Base-by-base conservation (phyloP, 2,113 vertebrate genomes). In the Arenaria interpres region DNA sequence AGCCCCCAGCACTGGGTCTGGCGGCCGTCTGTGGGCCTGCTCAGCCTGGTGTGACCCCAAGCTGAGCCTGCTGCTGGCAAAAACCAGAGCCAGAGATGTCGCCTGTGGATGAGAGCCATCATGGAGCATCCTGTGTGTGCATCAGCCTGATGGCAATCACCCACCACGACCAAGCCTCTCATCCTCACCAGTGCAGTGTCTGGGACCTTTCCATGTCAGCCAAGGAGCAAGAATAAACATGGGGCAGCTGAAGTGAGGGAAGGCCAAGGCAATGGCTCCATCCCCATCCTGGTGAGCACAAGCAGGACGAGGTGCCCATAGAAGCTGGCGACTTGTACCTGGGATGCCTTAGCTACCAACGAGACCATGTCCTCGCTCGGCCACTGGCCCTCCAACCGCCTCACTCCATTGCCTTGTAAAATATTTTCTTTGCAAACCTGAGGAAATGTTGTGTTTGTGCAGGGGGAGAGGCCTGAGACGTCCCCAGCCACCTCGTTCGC, bases 281-380 rank as follows among this genome's bases (percentile, higher is more conserved):
- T 32, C 7, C 14, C 35, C 45, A n/a, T 17, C 15, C 72, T 53
- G 30, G 21, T 21, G 66, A 68, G 35, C 48, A n/a, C 48, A 56
- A 35, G 66, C 15, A 66, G 53, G 32, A 56, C 0, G 0, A 75
- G 46, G 32, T 9, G 56, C n/a, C 30, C 1, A 1, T 50, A 67
- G 41, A 56, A 75, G 12, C 13, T 28, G 43, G 10, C 7, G 22
- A 15, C 14, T 6, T 37, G 32, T 30, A 30, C 7, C 35, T 23
- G 23, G 33, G 54, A 23, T 33, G 6, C 20, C 22, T 18, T 32
- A 66, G 72, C 16, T 32, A n/a, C 48, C 46, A 37, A 4, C 0
- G 5, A 48, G 30, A n/a, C 2, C 0, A 1, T 0, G 4, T 12
- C 14, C 23, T 73, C 0, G 0, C 46, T 71, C 1, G 13, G 10